These are phyloP conservation scores for Corydoras maculifer DNA, from an alignment of 2,113 vertebrate species.

Conservation along the genomic window DNA sequence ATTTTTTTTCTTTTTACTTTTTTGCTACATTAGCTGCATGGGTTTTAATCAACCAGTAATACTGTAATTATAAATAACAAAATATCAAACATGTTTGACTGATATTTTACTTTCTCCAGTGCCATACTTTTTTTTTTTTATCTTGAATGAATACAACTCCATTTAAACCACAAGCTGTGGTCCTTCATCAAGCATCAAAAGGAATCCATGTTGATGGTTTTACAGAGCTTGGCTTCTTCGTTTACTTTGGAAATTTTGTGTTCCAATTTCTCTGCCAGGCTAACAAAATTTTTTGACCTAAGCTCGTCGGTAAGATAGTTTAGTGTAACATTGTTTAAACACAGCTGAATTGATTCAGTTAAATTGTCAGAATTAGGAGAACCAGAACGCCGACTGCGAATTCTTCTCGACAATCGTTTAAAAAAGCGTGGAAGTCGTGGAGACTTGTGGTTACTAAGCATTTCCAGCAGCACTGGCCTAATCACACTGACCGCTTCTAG, in stretches of 20 bases:
- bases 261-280: background rate
- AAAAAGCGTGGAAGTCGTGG: background rate
- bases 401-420: background rate
- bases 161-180: background rate
- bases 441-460: background rate
- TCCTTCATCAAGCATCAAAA: background rate
- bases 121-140: no score
- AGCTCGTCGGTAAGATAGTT: background rate
- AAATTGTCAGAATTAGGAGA: background rate
- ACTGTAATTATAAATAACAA: no score
- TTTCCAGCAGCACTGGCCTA: conserved; percentile 2
- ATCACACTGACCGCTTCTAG: background rate
- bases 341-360: background rate
- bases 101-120: no score
- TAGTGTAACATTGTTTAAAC: background rate
- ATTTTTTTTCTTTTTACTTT: no score
- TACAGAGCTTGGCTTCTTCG: background rate
- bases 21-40: no score
- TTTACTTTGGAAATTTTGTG: background rate
- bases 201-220: background rate
- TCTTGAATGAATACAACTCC: background rate
- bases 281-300: background rate
- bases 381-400: no score
- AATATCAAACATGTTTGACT: no score
- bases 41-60: no score